Conservation (phyloP, 2,888 invertebrate species). For the Oxystoma pomonae region DNA sequence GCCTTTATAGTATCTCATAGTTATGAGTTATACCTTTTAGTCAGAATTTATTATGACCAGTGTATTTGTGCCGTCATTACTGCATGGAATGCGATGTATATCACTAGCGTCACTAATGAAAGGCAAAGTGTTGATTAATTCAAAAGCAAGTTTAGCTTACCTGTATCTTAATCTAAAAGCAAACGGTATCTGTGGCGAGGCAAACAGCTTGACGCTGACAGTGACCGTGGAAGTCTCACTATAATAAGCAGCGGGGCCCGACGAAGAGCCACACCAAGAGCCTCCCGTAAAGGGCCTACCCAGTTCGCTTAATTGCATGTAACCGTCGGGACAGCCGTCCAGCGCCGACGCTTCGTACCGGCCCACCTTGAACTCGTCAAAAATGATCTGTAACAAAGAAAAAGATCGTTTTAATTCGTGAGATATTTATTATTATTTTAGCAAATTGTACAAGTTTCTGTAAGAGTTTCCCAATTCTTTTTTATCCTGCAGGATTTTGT, state of each 20-base stretch:
- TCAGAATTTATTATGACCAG: too few relatives aligned
- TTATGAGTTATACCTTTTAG: too few relatives aligned
- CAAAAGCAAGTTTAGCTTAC: too few relatives aligned
- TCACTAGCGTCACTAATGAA: too few relatives aligned
- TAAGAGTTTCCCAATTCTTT: too few relatives aligned
- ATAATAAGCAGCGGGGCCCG: conserved; percentile 79
- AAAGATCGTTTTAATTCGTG: conserved; percentile 2
- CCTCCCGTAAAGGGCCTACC: conserved; percentile 85
- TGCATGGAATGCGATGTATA: too few relatives aligned
- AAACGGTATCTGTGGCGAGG: conserved; percentile 70
- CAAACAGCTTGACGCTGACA: conserved; percentile 75
- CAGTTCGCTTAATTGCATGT: conserved; percentile 82
- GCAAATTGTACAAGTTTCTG: too few relatives aligned
- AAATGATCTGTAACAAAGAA: conserved; percentile 60
- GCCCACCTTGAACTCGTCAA: conserved; percentile 85
- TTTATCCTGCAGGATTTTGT: too few relatives aligned
- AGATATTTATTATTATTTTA: too few relatives aligned
- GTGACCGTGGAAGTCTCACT: conserved; percentile 89
- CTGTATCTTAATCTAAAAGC: conserved; percentile 71
- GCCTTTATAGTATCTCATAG: too few relatives aligned
- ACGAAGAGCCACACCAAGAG: conserved; percentile 83
- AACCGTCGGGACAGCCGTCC: conserved; percentile 83
- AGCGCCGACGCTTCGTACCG: conserved; percentile 69
- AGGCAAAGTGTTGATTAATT: too few relatives aligned
- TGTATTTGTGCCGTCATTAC: too few relatives aligned